Percentiles rank a stretch among this genome's conserved stretches.
phyloP scores from a whole-genome alignment of 2,888 invertebrate genomes.

The Tachina fera region DNA sequence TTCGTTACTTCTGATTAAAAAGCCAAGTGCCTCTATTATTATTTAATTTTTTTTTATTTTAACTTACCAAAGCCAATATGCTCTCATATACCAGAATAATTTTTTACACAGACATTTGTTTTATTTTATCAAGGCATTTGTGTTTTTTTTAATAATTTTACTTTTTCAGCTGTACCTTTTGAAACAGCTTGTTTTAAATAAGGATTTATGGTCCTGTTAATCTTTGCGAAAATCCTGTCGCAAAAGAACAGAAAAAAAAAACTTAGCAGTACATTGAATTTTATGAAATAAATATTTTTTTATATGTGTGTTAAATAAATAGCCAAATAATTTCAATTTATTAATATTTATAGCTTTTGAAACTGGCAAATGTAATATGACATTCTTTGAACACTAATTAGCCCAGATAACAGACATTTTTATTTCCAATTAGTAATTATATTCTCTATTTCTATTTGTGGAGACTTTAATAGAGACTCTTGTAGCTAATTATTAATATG shows the following conservation, averaged over 20 bases:
- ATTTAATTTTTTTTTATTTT: neutral
- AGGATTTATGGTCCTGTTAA: constrained; percentile 3
- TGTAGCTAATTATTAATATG: neutral
- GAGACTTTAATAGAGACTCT: too few relatives aligned
- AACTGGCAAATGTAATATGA: neutral
- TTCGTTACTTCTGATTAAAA: neutral
- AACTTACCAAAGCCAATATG: neutral
- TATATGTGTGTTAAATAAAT: neutral
- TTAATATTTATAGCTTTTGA: neutral
- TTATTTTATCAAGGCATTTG: neutral
- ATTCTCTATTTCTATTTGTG: neutral
- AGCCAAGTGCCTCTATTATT: too few relatives aligned
- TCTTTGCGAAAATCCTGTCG: neutral
- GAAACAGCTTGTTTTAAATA: neutral
- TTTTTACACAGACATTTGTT: neutral
- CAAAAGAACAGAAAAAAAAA: neutral
- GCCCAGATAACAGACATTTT: neutral
- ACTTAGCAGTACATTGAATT: neutral
- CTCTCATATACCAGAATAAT: neutral
- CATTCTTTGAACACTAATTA: neutral
- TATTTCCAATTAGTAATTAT: neutral
- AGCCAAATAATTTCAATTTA: neutral
- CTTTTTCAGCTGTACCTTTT: neutral
- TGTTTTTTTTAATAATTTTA: neutral
- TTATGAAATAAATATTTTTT: neutral